Evolutionary conservation across 2,113 vertebrate species (phyloP).

Genomic region (Arvicanthis niloticus): DNA sequence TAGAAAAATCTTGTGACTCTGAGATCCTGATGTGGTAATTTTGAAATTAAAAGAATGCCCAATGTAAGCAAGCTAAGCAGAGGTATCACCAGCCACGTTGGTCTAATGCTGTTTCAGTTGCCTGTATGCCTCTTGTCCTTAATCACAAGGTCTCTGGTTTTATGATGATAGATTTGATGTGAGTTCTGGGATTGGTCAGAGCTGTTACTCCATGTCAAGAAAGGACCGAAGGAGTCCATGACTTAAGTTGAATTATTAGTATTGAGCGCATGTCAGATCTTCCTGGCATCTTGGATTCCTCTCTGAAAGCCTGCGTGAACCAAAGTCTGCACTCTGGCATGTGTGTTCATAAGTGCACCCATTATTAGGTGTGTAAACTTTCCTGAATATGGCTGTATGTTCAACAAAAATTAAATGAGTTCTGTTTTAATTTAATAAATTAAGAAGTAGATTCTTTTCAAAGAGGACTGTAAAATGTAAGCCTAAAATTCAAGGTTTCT

Average conservation of each 20-base stretch:
- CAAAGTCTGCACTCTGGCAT: background rate
- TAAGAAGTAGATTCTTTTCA: background rate
- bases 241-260: background rate
- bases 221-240: background rate
- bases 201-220: background rate
- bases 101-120: background rate
- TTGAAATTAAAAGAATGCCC: conserved; percentile 6
- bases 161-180: background rate
- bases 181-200: background rate
- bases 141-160: background rate
- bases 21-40: background rate
- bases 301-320: background rate
- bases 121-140: background rate
- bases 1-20: background rate
- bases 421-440: conserved; percentile 1
- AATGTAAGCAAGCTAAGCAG: background rate
- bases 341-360: accelerated
- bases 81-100: background rate
- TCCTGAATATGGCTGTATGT: background rate
- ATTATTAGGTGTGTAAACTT: background rate
- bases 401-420: background rate
- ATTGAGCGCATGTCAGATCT: background rate
- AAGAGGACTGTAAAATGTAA: background rate
- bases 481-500: background rate
- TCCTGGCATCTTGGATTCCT: background rate